Base-by-base conservation (phyloP, 2,888 invertebrate genomes). In the Pimpla rufipes region DNA sequence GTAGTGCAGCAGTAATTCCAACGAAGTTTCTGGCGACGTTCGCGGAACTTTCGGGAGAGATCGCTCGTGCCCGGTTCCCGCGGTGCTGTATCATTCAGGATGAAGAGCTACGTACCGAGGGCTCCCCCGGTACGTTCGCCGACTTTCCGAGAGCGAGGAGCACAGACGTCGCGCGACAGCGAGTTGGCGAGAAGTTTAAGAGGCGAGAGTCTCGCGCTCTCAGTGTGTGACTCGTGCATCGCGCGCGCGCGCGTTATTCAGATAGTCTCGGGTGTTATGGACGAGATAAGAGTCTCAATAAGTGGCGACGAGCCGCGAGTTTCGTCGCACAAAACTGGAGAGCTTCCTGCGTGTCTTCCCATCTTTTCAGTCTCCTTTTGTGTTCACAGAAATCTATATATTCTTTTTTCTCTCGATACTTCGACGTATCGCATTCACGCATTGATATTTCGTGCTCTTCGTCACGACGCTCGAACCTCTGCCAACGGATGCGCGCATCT, bases 271-370 rank as follows among this genome's bases (percentile, higher is more conserved):
- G 35, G 55, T 68, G 50, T 75, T 75, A 57, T 37, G 57, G 18
- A 57, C 47, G 45, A 70, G 47, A 55, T 50, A 67, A 78, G 29
- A 29, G 73, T 64, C 62, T 78, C 82, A 70, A 79, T 68, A 70
- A 70, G 55, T 67, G 50, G 50, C 29, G 47, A 57, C 47, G 57
- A 62, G 16, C 66, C 52, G 59, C 50, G 57, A 73, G 73, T 78
- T 78, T 78, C 76, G 57, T 76, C 59, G 67, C 67, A 81, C 71
- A 77, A 76, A 81, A 57, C 77, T 42, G 23, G 40, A 18, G 57
- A 47, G 37, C 35, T 50, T 64, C 21, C 23, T 23, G 21, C 59
- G n/a, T 35, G 4, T 21, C 23, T 3, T 23, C 40, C 37, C 16
- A n/a, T 23, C 66, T 37, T 16, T n/a, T 50, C 21, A 10, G 10